A percentile compares a stretch with the other conserved stretches of the same genome.
These are phyloP conservation scores for Cyrtonyx montezumae DNA, from an alignment of 2,113 vertebrate species.

Conservation along the genomic window DNA sequence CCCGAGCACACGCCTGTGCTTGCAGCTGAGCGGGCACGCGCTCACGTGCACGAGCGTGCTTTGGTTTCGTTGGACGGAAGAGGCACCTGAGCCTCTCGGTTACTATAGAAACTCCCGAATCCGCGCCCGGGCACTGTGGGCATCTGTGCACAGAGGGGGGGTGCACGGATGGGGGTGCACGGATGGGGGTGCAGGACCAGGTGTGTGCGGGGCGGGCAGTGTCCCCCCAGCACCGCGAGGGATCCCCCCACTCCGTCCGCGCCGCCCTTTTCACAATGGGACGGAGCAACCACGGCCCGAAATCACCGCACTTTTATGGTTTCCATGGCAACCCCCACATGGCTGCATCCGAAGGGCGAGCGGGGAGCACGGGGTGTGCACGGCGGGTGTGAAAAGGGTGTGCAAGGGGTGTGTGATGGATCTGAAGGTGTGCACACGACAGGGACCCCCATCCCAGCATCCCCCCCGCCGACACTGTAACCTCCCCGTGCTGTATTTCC, in stretches of 20 bases:
- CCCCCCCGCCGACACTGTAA: too few species aligned
- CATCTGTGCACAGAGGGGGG: too few species aligned
- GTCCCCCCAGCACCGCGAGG: too few species aligned
- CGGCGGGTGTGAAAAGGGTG: neutral
- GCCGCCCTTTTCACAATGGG: neutral
- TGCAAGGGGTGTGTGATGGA: neutral
- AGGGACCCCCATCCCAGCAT: too few species aligned
- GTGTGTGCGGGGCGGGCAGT: too few species aligned
- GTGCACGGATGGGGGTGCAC: too few species aligned
- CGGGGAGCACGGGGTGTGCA: neutral
- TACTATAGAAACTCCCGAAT: neutral
- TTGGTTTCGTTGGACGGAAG: neutral
- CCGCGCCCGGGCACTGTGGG: too few species aligned
- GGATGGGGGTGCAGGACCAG: too few species aligned
- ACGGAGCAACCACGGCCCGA: neutral
- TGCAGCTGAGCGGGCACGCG: accelerated
- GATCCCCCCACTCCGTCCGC: neutral
- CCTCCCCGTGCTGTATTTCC: too few species aligned
- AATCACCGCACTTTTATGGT: conserved; percentile 10
- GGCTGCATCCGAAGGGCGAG: neutral
- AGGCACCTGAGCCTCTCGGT: neutral
- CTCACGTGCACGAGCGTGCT: neutral
- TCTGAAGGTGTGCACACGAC: too few species aligned
- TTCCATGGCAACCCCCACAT: conserved; percentile 66
- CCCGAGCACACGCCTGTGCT: too few species aligned